phyloP scores from a whole-genome alignment of 2,113 vertebrate species.

The Mola mola region DNA sequence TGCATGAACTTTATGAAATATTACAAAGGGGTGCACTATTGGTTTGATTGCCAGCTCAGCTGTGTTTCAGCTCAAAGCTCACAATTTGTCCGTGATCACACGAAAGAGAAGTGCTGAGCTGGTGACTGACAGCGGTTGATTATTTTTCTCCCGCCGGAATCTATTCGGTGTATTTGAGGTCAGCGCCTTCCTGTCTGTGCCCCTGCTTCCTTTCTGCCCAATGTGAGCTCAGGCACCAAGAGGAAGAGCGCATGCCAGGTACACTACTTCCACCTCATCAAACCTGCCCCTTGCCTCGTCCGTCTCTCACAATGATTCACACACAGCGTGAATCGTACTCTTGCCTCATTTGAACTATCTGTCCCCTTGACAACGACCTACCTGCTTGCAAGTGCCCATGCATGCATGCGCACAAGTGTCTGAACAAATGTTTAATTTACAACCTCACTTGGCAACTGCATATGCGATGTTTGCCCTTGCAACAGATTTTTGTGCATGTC shows the following conservation, averaged over 20 bases:
- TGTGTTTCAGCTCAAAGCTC: neutral
- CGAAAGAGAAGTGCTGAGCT: conserved; percentile 52
- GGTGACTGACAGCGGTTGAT: conserved; percentile 57
- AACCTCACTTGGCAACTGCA: conserved; percentile 4
- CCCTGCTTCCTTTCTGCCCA: conserved; percentile 53
- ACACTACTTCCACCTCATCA: conserved; percentile 71
- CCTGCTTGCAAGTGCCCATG: neutral
- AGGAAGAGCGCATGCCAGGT: conserved; percentile 58
- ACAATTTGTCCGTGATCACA: conserved; percentile 2
- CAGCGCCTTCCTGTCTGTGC: conserved; percentile 34
- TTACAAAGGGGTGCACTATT: no score
- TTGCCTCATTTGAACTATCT: conserved; percentile 21
- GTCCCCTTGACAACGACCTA: neutral
- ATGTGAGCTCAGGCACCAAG: conserved; percentile 44
- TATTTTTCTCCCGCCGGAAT: conserved; percentile 62
- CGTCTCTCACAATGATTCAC: conserved; percentile 52
- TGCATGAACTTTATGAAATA: no score
- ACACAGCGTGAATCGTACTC: conserved; percentile 37
- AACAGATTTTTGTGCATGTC: conserved; percentile 25
- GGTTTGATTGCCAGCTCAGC: conserved; percentile 22
- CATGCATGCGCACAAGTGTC: neutral
- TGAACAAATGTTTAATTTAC: conserved; percentile 32
- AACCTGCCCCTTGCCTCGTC: conserved; percentile 54
- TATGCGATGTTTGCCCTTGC: neutral
- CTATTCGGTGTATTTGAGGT: conserved; percentile 48